Conservation (phyloP, 2,113 vertebrate genomes). For the Cavia porcellus region DNA sequence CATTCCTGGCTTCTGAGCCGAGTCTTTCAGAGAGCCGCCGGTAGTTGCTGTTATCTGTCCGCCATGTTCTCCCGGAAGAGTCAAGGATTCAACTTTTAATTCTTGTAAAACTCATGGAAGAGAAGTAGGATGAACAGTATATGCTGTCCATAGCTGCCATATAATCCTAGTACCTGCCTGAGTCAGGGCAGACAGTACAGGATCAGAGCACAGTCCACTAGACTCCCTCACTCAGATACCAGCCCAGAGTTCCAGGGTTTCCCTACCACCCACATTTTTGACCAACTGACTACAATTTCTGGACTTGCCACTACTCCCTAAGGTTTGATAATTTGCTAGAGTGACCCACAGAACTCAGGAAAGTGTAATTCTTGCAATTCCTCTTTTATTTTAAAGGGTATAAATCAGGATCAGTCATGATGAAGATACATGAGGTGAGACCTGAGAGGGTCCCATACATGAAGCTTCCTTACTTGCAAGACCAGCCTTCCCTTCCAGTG, state of each 20-base stretch:
- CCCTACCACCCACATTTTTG: background rate
- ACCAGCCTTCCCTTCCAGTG: background rate
- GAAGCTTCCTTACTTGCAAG: background rate
- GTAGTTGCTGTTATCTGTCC: no score
- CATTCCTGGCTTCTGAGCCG: no score
- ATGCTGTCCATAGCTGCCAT: background rate
- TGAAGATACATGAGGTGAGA: background rate
- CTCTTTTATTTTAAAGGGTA: background rate
- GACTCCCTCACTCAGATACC: background rate
- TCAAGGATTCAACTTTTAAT: background rate
- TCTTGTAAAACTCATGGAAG: background rate
- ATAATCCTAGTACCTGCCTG: background rate
- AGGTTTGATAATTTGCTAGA: conserved; percentile 7
- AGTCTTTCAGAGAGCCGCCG: no score
- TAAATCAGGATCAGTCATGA: background rate
- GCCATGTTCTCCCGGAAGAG: no score
- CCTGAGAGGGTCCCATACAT: background rate
- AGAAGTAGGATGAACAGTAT: background rate
- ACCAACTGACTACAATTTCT: background rate
- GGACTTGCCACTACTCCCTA: background rate
- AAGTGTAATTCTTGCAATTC: background rate
- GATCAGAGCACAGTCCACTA: background rate
- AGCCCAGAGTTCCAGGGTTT: background rate
- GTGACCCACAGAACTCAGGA: background rate
- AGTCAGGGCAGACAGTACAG: background rate